Evolutionary conservation across 2,797 vertebrate species (phyloP), one percentile per base, ranked within the genome.

Genomic region (Buphagus erythrorhynchus): DNA sequence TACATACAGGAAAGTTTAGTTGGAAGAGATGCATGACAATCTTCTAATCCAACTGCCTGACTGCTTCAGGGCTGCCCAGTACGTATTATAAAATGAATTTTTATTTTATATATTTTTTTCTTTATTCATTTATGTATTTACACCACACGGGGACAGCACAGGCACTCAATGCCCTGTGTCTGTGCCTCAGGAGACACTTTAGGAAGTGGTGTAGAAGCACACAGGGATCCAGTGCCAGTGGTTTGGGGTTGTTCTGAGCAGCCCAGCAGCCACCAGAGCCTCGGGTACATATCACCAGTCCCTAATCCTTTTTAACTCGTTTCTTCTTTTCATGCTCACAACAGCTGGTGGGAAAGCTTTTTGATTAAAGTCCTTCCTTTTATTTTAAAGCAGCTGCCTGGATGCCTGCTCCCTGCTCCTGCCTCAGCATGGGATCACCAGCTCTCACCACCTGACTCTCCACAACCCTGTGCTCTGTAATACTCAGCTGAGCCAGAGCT

Each of bases 381-480:
- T 21, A 55, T 62, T 88, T n/a, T 9, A n/a, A 77, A 42, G 8
- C 59, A 71, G 68, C 29, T 33, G 74, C 76, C 75, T 5, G 17
- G 25, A 46, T 49, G 61, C 40, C 52, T 35, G 35, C 12, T 54
- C 40, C 69, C 71, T 16, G 13, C 52, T 87, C 67, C 54, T 38
- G 29, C 58, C 82, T 69, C 51, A 19, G 48, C n/a, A 20, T 1
- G 14, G 73, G 20, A 45, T 54, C 69, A 16, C 16, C 65, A 29
- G 52, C 48, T 67, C 66, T 33, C 22, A 3, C 22, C 40, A 8
- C 17, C 2, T 3, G 28, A 29, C 61, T 43, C 46, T 36, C 22
- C 52, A 10, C 5, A 33, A 13, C 57, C 48, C 38, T 2, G 18
- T 0, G 0, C 61, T 69, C 16, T 1, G 0, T 2, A 83, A 40